A percentile compares a stretch with the other conserved stretches of the same genome.
phyloP scores from a whole-genome alignment of 2,113 vertebrate species.

The Brienomyrus brachyistius region DNA sequence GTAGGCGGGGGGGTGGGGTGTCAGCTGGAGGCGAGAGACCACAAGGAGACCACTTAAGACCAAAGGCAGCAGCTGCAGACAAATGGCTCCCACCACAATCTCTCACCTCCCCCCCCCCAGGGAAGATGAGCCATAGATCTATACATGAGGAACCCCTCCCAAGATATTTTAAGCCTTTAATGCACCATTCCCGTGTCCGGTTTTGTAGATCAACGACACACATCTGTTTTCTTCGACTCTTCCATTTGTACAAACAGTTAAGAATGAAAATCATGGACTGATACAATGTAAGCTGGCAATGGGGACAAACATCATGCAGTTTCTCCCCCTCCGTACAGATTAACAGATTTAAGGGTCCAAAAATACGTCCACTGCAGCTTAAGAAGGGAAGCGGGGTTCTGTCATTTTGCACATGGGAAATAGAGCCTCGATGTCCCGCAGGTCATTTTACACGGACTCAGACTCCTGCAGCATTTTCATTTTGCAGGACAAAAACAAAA shows the following conservation, averaged over 20 bases:
- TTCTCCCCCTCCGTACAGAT: neutral
- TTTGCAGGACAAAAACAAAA: neutral
- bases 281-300: neutral
- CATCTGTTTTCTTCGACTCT: neutral
- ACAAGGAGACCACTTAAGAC: slow-evolving; percentile 33
- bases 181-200: slow-evolving; percentile 38
- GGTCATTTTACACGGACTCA: neutral
- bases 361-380: neutral
- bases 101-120: slow-evolving; percentile 33
- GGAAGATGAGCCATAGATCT: slow-evolving; percentile 32
- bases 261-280: neutral
- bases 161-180: slow-evolving; percentile 34
- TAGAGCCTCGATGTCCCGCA: neutral
- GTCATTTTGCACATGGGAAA: neutral
- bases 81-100: slow-evolving; percentile 42
- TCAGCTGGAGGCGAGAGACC: slow-evolving; percentile 69
- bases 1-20: slow-evolving; percentile 94
- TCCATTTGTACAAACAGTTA: neutral
- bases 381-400: neutral
- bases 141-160: slow-evolving; percentile 26
- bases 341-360: neutral
- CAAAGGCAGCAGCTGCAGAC: slow-evolving; percentile 39
- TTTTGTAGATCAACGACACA: neutral
- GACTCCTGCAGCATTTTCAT: neutral
- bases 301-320: neutral